These are phyloP conservation scores for Leucophenga maculata DNA, from an alignment of 2,888 invertebrate genomes.

Conservation along the genomic window DNA sequence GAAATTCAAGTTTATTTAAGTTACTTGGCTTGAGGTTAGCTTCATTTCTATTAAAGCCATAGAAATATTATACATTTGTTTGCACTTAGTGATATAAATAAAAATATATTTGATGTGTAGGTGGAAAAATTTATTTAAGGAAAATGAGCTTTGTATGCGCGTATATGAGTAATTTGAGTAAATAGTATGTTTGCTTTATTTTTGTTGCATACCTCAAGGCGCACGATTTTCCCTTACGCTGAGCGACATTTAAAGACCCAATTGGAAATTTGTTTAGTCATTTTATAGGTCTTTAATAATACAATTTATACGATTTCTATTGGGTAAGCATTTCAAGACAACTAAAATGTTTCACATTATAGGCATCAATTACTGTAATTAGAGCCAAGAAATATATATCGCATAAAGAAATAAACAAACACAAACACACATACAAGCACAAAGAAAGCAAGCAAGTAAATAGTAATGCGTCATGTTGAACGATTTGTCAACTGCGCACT, in stretches of 20 bases:
- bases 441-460: constrained; percentile 8
- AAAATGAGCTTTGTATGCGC: too few species aligned
- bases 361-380: constrained; percentile 57
- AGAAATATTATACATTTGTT: too few species aligned
- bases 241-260: background rate
- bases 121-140: too few species aligned
- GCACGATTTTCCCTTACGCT: too few species aligned
- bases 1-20: too few species aligned
- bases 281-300: too few species aligned
- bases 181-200: too few species aligned
- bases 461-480: constrained; percentile 20
- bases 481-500: constrained; percentile 22
- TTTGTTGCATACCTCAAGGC: too few species aligned
- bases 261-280: too few species aligned
- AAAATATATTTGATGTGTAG: background rate
- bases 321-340: background rate
- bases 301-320: too few species aligned
- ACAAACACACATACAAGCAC: constrained; percentile 32
- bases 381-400: constrained; percentile 39
- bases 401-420: constrained; percentile 10
- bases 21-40: background rate
- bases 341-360: background rate
- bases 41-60: background rate
- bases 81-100: too few species aligned
- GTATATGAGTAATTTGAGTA: too few species aligned